Percentiles rank a stretch among this genome's conserved stretches.
Evolutionary conservation across 1,140 invertebrate species (phyloP).

Genomic region (Trachymyrmex cornetzi): DNA sequence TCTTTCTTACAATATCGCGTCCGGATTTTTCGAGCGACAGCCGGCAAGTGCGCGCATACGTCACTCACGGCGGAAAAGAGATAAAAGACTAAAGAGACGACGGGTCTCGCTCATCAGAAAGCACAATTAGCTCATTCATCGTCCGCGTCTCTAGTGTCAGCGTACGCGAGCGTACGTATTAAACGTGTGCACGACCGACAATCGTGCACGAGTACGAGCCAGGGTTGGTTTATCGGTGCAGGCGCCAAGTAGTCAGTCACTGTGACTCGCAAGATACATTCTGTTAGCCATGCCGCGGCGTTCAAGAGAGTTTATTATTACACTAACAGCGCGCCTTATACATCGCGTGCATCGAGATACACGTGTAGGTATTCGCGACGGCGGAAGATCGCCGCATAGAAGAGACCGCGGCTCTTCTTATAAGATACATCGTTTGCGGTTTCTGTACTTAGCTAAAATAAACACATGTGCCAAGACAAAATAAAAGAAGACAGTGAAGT

Average conservation of each 20-base stretch:
- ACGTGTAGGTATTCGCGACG: constrained; percentile 55
- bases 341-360: constrained; percentile 64
- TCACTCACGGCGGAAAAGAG: constrained; percentile 37
- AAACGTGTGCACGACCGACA: constrained; percentile 73
- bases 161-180: constrained; percentile 69
- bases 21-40: constrained; percentile 4
- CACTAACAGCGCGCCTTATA: constrained; percentile 58
- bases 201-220: constrained; percentile 1
- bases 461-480: neutral
- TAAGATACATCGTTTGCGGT: constrained; percentile 27
- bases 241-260: constrained; percentile 73
- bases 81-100: constrained; percentile 41
- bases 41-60: constrained; percentile 5
- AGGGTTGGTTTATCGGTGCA: constrained; percentile 71
- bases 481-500: neutral
- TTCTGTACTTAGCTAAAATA: constrained; percentile 46
- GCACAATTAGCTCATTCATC: constrained; percentile 84
- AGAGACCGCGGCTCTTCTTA: constrained; percentile 18
- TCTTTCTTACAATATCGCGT: constrained; percentile 24
- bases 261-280: constrained; percentile 68
- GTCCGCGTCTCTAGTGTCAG: constrained; percentile 63
- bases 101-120: constrained; percentile 56
- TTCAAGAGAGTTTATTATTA: constrained; percentile 71
- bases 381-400: constrained; percentile 29
- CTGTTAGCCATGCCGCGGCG: constrained; percentile 60